A percentile compares a stretch with the other conserved stretches of the same genome.
Conservation (phyloP, 1,140 invertebrate genomes). For the Monochamus saltuarius region DNA sequence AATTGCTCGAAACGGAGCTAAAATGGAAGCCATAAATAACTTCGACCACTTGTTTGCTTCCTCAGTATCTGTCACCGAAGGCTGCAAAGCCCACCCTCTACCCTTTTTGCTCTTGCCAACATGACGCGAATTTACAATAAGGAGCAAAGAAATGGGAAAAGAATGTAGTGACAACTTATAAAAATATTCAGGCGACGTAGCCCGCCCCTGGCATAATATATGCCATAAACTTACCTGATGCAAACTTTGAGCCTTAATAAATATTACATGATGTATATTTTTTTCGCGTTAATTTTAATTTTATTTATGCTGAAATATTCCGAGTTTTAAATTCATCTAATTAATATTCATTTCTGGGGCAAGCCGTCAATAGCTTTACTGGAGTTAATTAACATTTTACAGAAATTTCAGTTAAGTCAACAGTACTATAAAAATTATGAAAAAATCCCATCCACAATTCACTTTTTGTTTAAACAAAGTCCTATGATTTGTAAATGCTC, state of each 20-base stretch:
- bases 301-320: too few species aligned
- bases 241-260: slow-evolving; percentile 20
- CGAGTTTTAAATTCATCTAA: too few species aligned
- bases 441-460: too few species aligned
- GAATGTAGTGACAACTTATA: slow-evolving; percentile 26
- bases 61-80: slow-evolving; percentile 29
- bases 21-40: slow-evolving; percentile 37
- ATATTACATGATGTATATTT: slow-evolving; percentile 20
- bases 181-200: slow-evolving; percentile 28
- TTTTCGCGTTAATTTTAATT: background rate
- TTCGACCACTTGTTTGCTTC: slow-evolving; percentile 38
- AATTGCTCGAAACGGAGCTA: slow-evolving; percentile 30
- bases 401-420: too few species aligned
- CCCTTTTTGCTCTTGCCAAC: slow-evolving; percentile 15
- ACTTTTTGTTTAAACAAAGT: too few species aligned
- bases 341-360: too few species aligned
- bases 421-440: too few species aligned
- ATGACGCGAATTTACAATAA: slow-evolving; percentile 31
- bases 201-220: slow-evolving; percentile 17
- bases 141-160: slow-evolving; percentile 11
- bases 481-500: too few species aligned
- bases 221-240: slow-evolving; percentile 12
- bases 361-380: too few species aligned
- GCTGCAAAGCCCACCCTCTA: slow-evolving; percentile 22
- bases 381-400: too few species aligned